Base-by-base conservation (phyloP, 2,888 invertebrate species). In the Dicranocentrus wangi region DNA sequence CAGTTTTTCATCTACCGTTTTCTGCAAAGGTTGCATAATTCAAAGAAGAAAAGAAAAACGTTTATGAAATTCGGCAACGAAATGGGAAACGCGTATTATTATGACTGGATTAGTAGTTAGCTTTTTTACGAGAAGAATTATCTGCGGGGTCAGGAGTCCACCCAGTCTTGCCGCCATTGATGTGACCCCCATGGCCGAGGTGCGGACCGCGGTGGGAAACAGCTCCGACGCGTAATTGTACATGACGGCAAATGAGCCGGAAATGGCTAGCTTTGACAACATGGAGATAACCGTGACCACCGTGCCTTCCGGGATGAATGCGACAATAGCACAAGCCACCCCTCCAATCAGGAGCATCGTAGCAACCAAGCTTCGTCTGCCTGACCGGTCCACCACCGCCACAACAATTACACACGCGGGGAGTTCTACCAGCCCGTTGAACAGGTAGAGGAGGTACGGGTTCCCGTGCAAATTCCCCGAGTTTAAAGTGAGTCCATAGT, bases 211-310 rank as follows among this genome's bases (percentile, higher is more conserved):
- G 0, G 83, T 82, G 0, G 95, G 95, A 87, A 95, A 95, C 19
- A 95, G 88, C 89, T 95, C 95, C 0, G 95, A 95, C 0, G 95
- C 94, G 87, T 95, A 95, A 87, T 95, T 95, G 88, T 94, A 95
- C 83, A 95, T 92, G 28, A 95, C 93, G n/a, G 94, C 95, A 89
- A 95, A 95, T 0, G 95, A 95, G 68, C 94, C 93, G 5, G 95
- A 88, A 39, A 89, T 88, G 1, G 73, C 75, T 1, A 83, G 27
- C 66, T 83, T 83, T 7, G 83, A 61, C 3, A 82, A 3, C 82
- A 82, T 82, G 0, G 79, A 58, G 2, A 82, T 58, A 8, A 66
- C 58, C 5, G 61, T 71, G 8, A 75, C 73, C n/a, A 68, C 1
- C 17, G 47, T 21, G 66, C 77, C 77, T 51, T 70, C 27, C 27